Conservation (phyloP, 2,797 vertebrate genomes). For the Cyclura pinguis region DNA sequence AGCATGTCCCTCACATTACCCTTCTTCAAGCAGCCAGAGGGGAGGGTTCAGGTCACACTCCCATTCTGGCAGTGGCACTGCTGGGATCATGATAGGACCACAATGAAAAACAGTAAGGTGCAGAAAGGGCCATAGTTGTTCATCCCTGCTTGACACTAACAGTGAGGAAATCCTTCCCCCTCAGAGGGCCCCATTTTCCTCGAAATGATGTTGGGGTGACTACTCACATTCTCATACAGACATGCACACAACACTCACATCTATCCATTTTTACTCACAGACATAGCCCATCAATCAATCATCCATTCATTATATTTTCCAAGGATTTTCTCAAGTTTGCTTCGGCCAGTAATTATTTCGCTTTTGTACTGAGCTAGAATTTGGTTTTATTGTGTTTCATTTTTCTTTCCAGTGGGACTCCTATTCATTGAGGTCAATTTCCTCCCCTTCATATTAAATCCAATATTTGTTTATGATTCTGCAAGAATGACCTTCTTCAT, state of each 20-base stretch:
- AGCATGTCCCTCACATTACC: too few relatives aligned
- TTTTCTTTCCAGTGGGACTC: background rate
- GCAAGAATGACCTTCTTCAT: background rate
- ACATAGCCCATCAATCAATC: background rate
- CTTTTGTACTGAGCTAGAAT: background rate
- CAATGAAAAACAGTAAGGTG: too few relatives aligned
- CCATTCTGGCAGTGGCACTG: too few relatives aligned
- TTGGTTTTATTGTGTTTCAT: too few relatives aligned
- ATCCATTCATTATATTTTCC: background rate
- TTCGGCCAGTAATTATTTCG: background rate
- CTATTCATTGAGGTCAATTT: accelerated
- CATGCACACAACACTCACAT: background rate
- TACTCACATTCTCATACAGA: background rate
- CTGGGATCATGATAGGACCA: too few relatives aligned
- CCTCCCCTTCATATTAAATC: conserved; percentile 10
- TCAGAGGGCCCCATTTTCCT: too few relatives aligned
- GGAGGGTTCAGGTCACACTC: too few relatives aligned
- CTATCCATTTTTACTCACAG: background rate
- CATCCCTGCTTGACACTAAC: too few relatives aligned
- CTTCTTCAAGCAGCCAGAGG: too few relatives aligned
- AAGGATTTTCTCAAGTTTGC: conserved; percentile 4
- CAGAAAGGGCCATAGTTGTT: too few relatives aligned
- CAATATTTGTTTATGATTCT: background rate
- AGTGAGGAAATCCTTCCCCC: too few relatives aligned
- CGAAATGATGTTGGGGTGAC: background rate